A percentile compares a stretch with the other conserved stretches of the same genome.
These are phyloP conservation scores for Zygaena filipendulae DNA, from an alignment of 2,888 invertebrate genomes.

Conservation along the genomic window DNA sequence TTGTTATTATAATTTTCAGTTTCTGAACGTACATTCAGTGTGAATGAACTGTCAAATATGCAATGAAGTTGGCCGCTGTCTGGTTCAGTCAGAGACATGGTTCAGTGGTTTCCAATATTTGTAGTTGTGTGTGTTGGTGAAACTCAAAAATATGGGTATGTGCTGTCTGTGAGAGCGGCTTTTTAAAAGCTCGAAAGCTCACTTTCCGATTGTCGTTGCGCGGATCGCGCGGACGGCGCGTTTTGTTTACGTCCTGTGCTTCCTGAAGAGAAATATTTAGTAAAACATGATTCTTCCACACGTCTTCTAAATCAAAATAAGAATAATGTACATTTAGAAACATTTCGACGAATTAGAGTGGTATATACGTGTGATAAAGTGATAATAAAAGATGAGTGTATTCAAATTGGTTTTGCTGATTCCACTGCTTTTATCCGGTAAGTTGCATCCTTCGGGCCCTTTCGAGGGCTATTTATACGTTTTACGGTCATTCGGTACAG, in stretches of 20 bases:
- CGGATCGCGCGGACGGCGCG: constrained; percentile 15
- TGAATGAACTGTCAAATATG: constrained; percentile 60
- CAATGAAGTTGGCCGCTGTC: constrained; percentile 54
- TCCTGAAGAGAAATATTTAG: constrained; percentile 21
- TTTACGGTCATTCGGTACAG: constrained; percentile 45
- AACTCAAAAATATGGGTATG: constrained; percentile 26
- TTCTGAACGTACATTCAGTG: constrained; percentile 30
- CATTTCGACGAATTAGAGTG: too few relatives aligned
- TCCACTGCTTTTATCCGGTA: constrained; percentile 49
- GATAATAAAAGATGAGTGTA: constrained; percentile 51
- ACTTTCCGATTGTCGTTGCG: constrained; percentile 23
- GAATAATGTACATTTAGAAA: too few relatives aligned
- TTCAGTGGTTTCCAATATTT: constrained; percentile 10
- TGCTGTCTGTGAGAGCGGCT: constrained; percentile 37
- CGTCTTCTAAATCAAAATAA: constrained; percentile 28
- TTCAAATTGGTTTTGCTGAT: constrained; percentile 35
- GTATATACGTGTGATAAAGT: too few relatives aligned
- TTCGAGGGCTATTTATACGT: constrained; percentile 47
- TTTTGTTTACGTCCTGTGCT: constrained; percentile 21
- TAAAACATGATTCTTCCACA: constrained; percentile 27
- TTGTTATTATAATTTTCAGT: too few relatives aligned
- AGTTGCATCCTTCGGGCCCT: constrained; percentile 49
- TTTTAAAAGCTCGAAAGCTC: constrained; percentile 29
- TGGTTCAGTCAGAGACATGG: constrained; percentile 26
- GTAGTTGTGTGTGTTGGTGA: constrained; percentile 27